phyloP scores from a whole-genome alignment of 2,888 invertebrate genomes.

The Tiliacea citrago region DNA sequence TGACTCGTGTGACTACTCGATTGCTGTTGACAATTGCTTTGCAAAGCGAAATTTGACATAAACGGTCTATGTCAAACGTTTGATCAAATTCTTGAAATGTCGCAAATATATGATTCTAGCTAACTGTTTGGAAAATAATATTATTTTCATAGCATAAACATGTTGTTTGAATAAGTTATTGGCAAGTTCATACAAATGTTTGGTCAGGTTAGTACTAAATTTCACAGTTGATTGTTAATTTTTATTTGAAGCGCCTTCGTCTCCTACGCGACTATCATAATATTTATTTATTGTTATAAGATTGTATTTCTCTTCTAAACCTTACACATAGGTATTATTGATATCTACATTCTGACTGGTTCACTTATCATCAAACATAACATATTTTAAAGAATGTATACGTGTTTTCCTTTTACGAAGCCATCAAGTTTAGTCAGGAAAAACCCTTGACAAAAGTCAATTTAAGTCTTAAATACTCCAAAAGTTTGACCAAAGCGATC shows the following conservation, averaged over 20 bases:
- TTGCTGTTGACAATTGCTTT: slow-evolving; percentile 45
- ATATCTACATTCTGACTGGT: not conserved
- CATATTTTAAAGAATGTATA: too few species aligned
- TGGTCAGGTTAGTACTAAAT: slow-evolving; percentile 31
- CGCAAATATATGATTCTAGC: slow-evolving; percentile 30
- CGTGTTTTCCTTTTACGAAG: not conserved
- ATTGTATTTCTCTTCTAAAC: slow-evolving; percentile 6
- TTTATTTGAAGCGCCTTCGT: slow-evolving; percentile 22
- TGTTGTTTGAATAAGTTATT: slow-evolving; percentile 47
- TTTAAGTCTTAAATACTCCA: slow-evolving; percentile 4
- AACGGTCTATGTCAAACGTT: slow-evolving; percentile 34
- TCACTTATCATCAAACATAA: slow-evolving; percentile 5
- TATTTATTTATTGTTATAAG: slow-evolving; percentile 9
- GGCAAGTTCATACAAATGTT: slow-evolving; percentile 39
- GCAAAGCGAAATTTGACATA: slow-evolving; percentile 30
- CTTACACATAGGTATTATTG: not conserved
- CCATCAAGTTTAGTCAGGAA: not conserved
- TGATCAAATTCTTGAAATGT: slow-evolving; percentile 30
- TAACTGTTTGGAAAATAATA: slow-evolving; percentile 38
- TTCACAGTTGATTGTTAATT: slow-evolving; percentile 44
- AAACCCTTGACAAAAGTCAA: slow-evolving; percentile 15
- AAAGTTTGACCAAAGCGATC: slow-evolving; percentile 55
- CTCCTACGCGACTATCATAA: slow-evolving; percentile 2
- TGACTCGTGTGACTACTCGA: slow-evolving; percentile 48
- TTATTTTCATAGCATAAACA: slow-evolving; percentile 41